phyloP scores from a whole-genome alignment of 2,113 vertebrate genomes.

The Guaruba guarouba region DNA sequence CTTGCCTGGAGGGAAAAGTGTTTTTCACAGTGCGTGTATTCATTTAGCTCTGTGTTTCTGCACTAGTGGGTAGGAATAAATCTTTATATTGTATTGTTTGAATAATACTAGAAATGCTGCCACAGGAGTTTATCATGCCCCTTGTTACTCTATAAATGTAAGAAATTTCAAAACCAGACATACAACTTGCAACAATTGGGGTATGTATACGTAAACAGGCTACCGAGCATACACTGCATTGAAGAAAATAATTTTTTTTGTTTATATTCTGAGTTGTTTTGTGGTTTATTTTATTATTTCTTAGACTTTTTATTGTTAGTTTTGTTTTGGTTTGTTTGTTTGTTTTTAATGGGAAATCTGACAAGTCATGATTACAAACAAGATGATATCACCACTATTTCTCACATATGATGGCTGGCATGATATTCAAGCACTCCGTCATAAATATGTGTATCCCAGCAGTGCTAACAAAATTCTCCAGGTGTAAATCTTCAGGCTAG shows the following conservation, averaged over 20 bases:
- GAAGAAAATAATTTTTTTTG: background rate
- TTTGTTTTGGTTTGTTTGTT: background rate
- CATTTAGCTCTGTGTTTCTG: slow-evolving; percentile 34
- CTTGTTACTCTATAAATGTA: background rate
- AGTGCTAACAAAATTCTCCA: background rate
- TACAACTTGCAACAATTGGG: background rate
- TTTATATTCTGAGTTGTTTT: background rate
- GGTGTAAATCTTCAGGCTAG: background rate
- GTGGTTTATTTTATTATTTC: background rate
- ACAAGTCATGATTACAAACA: background rate
- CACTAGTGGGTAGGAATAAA: slow-evolving; percentile 24
- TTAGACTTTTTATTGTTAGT: background rate
- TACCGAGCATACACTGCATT: background rate
- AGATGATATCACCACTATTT: background rate
- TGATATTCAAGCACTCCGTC: background rate
- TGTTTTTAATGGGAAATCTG: background rate
- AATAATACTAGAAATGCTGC: background rate
- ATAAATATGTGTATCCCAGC: background rate
- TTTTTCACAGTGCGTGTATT: slow-evolving; percentile 5
- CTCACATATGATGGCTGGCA: background rate
- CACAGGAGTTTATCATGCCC: background rate
- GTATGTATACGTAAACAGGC: background rate
- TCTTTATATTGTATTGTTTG: slow-evolving; percentile 16
- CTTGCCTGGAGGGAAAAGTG: background rate
- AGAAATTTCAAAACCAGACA: background rate